A percentile compares a stretch with the other conserved stretches of the same genome.
phyloP scores from a whole-genome alignment of 2,888 invertebrate species.

The Microctonus hyperodae region DNA sequence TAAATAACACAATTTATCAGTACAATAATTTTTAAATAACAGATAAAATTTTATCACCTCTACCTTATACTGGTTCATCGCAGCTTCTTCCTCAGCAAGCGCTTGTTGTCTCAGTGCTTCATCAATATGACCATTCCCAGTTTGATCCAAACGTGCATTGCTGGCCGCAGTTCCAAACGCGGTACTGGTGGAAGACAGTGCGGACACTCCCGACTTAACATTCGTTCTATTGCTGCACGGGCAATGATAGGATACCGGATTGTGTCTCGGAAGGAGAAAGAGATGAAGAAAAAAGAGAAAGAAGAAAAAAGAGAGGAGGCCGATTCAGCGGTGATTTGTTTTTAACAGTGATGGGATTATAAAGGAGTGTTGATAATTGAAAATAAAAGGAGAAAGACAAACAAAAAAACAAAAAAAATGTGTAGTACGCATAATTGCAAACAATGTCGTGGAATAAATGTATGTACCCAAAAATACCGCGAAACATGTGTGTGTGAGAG shows the following conservation, averaged over 20 bases:
- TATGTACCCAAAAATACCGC: slow-evolving; percentile 38
- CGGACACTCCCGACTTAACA: slow-evolving; percentile 88
- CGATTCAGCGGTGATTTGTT: slow-evolving; percentile 42
- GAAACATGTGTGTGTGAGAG: slow-evolving; percentile 33
- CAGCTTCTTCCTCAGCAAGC: slow-evolving; percentile 95
- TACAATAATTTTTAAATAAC: not conserved
- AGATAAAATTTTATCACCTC: slow-evolving; percentile 23
- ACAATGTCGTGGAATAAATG: slow-evolving; percentile 46
- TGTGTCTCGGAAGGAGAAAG: slow-evolving; percentile 32
- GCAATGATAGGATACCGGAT: slow-evolving; percentile 47
- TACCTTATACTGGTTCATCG: slow-evolving; percentile 95
- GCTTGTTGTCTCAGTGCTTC: slow-evolving; percentile 86
- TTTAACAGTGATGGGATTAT: slow-evolving; percentile 45
- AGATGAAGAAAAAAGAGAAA: slow-evolving; percentile 27
- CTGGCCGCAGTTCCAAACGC: slow-evolving; percentile 86
- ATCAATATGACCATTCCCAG: slow-evolving; percentile 78
- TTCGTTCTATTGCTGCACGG: slow-evolving; percentile 82
- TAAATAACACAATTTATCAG: not conserved
- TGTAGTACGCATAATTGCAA: slow-evolving; percentile 62
- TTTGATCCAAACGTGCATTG: slow-evolving; percentile 73
- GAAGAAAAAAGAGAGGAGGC: slow-evolving; percentile 40
- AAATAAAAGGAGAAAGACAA: slow-evolving; percentile 60
- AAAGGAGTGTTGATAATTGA: slow-evolving; percentile 58
- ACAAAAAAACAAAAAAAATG: slow-evolving; percentile 60
- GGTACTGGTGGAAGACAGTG: slow-evolving; percentile 85